Base-by-base conservation (phyloP, 2,888 invertebrate genomes). In the Acronicta leporina region DNA sequence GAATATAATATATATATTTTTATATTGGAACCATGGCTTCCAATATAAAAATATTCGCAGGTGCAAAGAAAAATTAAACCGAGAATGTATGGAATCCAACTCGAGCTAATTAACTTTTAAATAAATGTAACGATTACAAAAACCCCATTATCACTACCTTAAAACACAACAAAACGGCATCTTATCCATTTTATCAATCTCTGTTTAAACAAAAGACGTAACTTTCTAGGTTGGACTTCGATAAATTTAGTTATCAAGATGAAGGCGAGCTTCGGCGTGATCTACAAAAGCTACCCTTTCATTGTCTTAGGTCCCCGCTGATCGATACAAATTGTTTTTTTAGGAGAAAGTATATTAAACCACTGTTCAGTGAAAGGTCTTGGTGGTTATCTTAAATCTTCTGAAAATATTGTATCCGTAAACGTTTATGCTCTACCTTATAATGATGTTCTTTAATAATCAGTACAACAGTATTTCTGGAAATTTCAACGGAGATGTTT, bases 161-260 rank as follows among this genome's bases (percentile, higher is more conserved):
- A 45, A 48, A 61, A 53, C 51, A 51, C 46, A 65, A 78, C 60
- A 84, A 78, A 79, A 57, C 50, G 63, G 58, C 63, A 63, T 75
- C 67, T 75, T 79, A 83, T 80, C 81, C 69, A 68, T 70, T 77
- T 80, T 75, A 78, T 76, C 81, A 74, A 81, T 81, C 79, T 80
- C 63, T 71, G 81, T 80, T 80, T 81, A 85, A 86, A 88, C 88
- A 86, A 90, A 88, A 86, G 82, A 65, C 65, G 70, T 66, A 68
- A 82, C 86, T 88, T 88, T 88, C 87, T 81, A 85, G 80, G 74
- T 80, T 27, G 41, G 35, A 33, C 56, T 61, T 83, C 80, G 81
- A 86, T 86, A 88, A 88, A 87, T 86, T 83, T 75, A 77, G 76
- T 86, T 88, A 91, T 91, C 89, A 80, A 85, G 89, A 89, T 88